Base-by-base conservation (phyloP, 2,113 vertebrate genomes). In the Tinamus guttatus region DNA sequence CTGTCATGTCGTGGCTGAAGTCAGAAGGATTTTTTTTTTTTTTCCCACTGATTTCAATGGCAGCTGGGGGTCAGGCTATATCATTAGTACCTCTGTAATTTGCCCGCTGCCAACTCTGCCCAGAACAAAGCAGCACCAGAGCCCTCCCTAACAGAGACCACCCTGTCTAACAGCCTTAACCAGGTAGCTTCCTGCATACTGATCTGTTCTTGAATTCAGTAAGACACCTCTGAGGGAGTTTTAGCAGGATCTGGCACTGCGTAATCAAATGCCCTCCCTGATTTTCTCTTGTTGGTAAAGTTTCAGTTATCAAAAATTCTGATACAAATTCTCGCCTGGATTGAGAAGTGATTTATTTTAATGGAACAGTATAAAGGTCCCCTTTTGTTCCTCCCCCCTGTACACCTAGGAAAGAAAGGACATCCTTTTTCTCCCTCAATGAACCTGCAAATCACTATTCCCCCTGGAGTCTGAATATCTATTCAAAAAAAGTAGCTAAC, bases 361-460 rank as follows among this genome's bases (percentile, higher is more conserved):
- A 92, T 94, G 81, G 84, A 96, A 93, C 71, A 63, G 81, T 70
- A 95, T 87, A 80, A 81, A 90, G 74, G 69, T 64, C 73, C 67
- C 45, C 38, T 91, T 95, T 87, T 96, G 73, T 96, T 96, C 86
- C 74, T 87, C 77, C 89, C 92, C 85, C 76, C 7, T 49, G 2
- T 78, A 95, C 83, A 96, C 96, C 91, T 96, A 93, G 79, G 85
- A 85, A 94, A 94, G 90, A 94, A 94, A 97, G 93, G 90, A 94
- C 96, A 96, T 96, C 94, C 93, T 96, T 95, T 96, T 94, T 96
- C 95, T 96, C 92, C 94, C 95, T 97, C 96, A 97, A 91, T 96
- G 95, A 96, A 95, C 95, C 93, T 97, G 95, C 96, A 97, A 97
- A 97, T 97, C 95, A 95, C 95, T 97, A 94, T 95, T 97, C 96